Conservation (phyloP, 92 coral and sea anemone genomes). For the Anthopleura xanthogrammica region DNA sequence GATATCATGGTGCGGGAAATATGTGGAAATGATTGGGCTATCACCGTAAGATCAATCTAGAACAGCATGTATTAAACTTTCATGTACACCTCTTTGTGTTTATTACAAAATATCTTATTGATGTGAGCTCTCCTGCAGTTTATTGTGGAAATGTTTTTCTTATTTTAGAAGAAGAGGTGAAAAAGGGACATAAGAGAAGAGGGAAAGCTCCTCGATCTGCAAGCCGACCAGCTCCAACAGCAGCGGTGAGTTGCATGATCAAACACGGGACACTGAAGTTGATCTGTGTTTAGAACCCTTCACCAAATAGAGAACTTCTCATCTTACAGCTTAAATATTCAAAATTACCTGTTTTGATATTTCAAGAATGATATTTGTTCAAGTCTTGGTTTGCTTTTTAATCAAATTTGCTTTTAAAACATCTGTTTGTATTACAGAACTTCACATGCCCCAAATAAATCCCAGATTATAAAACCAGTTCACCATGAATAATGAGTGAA, state of each 20-base stretch:
- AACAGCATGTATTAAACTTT: slow-evolving; percentile 27
- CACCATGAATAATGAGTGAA: not conserved
- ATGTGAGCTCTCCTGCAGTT: not conserved
- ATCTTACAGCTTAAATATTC: not conserved
- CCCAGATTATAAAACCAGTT: not conserved
- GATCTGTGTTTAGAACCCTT: slow-evolving; percentile 9
- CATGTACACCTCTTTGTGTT: slow-evolving; percentile 44
- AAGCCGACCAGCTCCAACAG: slow-evolving; percentile 51
- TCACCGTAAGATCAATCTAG: not conserved
- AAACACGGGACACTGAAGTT: not conserved
- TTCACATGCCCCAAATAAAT: not conserved
- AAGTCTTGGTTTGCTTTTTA: not conserved
- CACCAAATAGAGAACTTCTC: not conserved
- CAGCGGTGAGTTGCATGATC: slow-evolving; percentile 27
- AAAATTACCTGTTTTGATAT: not conserved
- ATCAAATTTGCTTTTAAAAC: not conserved
- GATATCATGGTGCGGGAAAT: not conserved
- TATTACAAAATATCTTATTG: not conserved
- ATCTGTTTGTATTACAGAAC: not conserved
- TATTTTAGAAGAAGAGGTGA: slow-evolving; percentile 66
- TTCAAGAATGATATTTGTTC: not conserved
- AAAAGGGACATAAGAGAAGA: slow-evolving; percentile 65
- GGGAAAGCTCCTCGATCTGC: slow-evolving; percentile 63
- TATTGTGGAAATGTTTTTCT: not conserved
- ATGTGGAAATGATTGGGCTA: not conserved